Percentiles rank a stretch among this genome's conserved stretches.
Conservation (phyloP, 2,797 vertebrate species). For the Erethizon dorsatum region DNA sequence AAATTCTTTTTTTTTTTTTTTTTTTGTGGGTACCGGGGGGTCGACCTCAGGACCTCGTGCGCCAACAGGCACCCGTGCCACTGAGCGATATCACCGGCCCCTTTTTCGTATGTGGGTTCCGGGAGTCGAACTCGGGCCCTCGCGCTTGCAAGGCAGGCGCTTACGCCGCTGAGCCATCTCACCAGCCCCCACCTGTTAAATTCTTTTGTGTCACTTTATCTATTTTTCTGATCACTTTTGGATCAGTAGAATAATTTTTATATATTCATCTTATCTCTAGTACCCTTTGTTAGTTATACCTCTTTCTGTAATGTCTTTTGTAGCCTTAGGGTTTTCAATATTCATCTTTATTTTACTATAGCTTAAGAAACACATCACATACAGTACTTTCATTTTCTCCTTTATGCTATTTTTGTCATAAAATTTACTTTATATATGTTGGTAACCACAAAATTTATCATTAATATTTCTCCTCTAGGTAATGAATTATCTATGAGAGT, state of each 20-base stretch:
- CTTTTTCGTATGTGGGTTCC: too few species aligned
- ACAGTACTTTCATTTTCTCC: not conserved
- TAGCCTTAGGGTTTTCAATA: not conserved
- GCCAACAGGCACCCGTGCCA: too few species aligned
- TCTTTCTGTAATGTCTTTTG: not conserved
- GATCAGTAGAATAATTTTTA: not conserved
- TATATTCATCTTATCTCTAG: not conserved
- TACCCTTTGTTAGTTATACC: not conserved
- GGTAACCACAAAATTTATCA: not conserved
- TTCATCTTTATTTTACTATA: not conserved
- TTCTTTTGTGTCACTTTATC: not conserved
- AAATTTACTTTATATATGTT: not conserved
- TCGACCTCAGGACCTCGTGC: too few species aligned
- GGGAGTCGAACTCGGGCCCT: too few species aligned
- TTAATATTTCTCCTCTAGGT: not conserved
- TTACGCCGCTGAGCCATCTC: too few species aligned
- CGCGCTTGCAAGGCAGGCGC: too few species aligned
- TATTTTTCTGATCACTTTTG: not conserved
- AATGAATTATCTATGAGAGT: not conserved
- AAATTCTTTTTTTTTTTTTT: too few species aligned
- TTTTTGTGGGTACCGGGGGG: too few species aligned
- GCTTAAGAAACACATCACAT: not conserved
- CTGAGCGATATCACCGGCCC: too few species aligned
- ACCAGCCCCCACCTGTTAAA: not conserved
- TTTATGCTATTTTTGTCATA: not conserved